Base-by-base conservation (phyloP, 2,797 vertebrate genomes). In the Periparus ater region DNA sequence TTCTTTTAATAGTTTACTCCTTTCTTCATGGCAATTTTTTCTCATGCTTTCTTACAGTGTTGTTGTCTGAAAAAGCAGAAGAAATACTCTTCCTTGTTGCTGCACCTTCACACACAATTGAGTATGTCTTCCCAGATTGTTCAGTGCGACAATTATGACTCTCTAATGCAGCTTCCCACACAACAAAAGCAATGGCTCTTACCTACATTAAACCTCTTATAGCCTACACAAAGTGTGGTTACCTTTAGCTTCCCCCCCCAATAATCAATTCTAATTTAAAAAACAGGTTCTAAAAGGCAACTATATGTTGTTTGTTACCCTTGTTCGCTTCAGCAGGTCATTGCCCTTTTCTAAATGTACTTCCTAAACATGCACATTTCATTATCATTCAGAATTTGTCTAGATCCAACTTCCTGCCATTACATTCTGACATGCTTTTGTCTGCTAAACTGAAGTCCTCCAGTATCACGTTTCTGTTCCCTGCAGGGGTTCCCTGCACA, bases 351-450 rank as follows among this genome's bases (percentile, higher is more conserved):
- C 65, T 77, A 67, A 92, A 65, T 4, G 18, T n/a, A 53, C 58
- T 91, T 85, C 76, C 55, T 76, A 84, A 92, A 80, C 80, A 88
- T 23, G 60, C 66, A 93, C 19, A 50, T 86, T 91, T 91, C 85
- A 87, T 93, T 95, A 86, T 2, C 7, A 57, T 60, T 79, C 66
- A 70, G 58, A 81, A 48, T 61, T 95, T 89, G 90, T 93, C 86
- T 88, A 63, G 67, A 81, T 91, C 74, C 53, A 74, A 4, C 88
- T 95, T 95, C 96, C 90, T 90, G 83, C 62, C 77, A 34, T 85
- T 88, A 88, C 26, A 67, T 67, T 88, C 73, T 85, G 88, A 92
- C 67, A 34, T 70, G 55, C 55, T 82, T 93, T 95, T 91, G 62
- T 93, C 94, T 96, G 93, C 74, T 78, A 62, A 32, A 45, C 60